A percentile compares a stretch with the other conserved stretches of the same genome.
Conservation (phyloP, 2,888 invertebrate species). For the Drosophila austrosaltans region DNA sequence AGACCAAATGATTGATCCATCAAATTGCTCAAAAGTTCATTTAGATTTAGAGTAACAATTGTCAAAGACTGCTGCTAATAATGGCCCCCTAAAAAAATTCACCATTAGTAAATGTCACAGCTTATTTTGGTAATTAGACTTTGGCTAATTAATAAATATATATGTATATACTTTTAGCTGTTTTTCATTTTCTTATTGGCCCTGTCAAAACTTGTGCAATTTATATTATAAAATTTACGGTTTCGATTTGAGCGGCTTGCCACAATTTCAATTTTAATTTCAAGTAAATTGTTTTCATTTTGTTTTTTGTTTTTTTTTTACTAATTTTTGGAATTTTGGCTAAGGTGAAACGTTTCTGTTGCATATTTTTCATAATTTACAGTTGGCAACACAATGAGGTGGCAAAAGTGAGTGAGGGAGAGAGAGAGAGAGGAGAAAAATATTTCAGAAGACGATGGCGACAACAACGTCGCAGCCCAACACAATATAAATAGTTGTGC, state of each 20-base stretch:
- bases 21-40: background rate
- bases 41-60: background rate
- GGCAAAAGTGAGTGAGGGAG: slow-evolving; percentile 13
- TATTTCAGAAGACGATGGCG: slow-evolving; percentile 60
- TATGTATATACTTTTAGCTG: background rate
- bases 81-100: background rate
- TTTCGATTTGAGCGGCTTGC: slow-evolving; percentile 69
- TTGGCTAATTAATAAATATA: slow-evolving; percentile 3
- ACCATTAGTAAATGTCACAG: slow-evolving; percentile 5
- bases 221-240: slow-evolving; percentile 68
- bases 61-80: background rate
- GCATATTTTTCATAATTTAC: slow-evolving; percentile 76
- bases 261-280: slow-evolving; percentile 44
- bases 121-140: slow-evolving; percentile 5
- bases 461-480: slow-evolving; percentile 47
- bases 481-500: slow-evolving; percentile 81
- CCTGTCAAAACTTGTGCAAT: slow-evolving; percentile 75
- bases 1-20: slow-evolving; percentile 12
- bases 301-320: slow-evolving; percentile 29
- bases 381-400: slow-evolving; percentile 58
- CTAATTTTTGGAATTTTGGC: slow-evolving; percentile 38
- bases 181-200: background rate
- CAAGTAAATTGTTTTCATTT: slow-evolving; percentile 57
- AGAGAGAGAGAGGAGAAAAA: slow-evolving; percentile 22
- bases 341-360: slow-evolving; percentile 5